Evolutionary conservation across 2,113 vertebrate genomes (phyloP).

Genomic region (Phalacrocorax brasilianus): DNA sequence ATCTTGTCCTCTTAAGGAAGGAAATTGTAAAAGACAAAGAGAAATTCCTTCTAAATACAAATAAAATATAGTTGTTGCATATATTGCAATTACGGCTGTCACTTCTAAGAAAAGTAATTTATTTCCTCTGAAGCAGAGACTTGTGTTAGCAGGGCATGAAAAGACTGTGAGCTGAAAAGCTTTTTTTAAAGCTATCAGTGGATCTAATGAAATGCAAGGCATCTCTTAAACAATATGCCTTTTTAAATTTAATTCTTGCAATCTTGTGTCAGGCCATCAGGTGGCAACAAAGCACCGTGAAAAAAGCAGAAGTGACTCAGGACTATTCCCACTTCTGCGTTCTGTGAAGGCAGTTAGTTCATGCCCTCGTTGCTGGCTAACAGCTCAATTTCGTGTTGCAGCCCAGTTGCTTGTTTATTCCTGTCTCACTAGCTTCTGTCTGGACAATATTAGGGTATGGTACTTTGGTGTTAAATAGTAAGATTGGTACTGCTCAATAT

Average conservation of each 20-base stretch:
- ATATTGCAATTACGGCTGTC: background rate
- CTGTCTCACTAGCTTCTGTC: background rate
- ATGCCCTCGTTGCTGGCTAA: rapidly evolving
- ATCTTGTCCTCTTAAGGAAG: background rate
- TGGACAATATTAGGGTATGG: background rate
- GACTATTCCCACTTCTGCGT: rapidly evolving
- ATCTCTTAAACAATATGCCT: background rate
- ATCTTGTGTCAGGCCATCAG: background rate
- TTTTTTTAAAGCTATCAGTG: background rate
- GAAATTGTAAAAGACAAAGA: background rate
- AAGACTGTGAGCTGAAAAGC: background rate
- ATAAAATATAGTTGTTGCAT: background rate
- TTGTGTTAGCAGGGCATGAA: background rate
- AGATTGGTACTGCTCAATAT: background rate
- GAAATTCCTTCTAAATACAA: background rate
- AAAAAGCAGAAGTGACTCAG: background rate
- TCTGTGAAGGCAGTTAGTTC: background rate
- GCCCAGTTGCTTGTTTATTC: background rate
- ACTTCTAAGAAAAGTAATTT: background rate
- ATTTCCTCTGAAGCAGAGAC: background rate
- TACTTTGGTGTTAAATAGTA: background rate
- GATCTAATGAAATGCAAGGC: background rate
- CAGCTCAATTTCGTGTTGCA: background rate
- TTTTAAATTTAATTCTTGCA: background rate
- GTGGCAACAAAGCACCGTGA: background rate